These are phyloP conservation scores for Sebastes umbrosus DNA, from an alignment of 2,797 vertebrate genomes.

Conservation along the genomic window DNA sequence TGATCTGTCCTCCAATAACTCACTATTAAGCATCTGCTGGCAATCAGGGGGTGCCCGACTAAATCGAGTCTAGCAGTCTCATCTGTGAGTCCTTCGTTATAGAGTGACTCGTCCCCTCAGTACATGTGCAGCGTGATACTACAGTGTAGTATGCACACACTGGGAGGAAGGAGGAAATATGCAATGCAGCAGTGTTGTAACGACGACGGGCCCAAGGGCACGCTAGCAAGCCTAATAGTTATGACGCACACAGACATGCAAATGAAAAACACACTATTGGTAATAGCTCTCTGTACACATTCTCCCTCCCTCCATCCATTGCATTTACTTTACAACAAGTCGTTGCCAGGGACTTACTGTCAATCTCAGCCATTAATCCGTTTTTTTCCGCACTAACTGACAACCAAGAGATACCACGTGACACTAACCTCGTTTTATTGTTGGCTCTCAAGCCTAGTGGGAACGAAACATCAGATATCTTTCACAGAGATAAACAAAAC, in stretches of 20 bases:
- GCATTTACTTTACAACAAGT: too few relatives aligned
- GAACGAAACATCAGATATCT: too few relatives aligned
- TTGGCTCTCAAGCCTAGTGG: too few relatives aligned
- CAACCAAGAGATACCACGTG: too few relatives aligned
- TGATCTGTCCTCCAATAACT: constrained; percentile 52
- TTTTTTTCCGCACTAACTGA: too few relatives aligned
- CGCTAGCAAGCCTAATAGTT: neutral
- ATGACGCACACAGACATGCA: neutral
- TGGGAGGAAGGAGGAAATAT: neutral
- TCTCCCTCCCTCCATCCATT: too few relatives aligned
- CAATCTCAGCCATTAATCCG: too few relatives aligned
- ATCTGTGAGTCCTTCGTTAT: constrained; percentile 17
- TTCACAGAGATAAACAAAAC: too few relatives aligned
- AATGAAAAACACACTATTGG: neutral
- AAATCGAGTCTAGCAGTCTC: constrained; percentile 33
- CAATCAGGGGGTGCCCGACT: constrained; percentile 3
- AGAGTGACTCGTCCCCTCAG: neutral
- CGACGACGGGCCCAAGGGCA: neutral
- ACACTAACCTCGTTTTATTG: too few relatives aligned
- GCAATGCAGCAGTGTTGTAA: neutral
- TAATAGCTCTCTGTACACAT: too few relatives aligned
- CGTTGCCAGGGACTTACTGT: too few relatives aligned
- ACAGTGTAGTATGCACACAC: neutral
- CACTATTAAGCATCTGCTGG: constrained; percentile 37
- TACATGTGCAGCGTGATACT: neutral